Base-by-base conservation (phyloP, 2,797 vertebrate genomes). In the Gymnocypris eckloni region DNA sequence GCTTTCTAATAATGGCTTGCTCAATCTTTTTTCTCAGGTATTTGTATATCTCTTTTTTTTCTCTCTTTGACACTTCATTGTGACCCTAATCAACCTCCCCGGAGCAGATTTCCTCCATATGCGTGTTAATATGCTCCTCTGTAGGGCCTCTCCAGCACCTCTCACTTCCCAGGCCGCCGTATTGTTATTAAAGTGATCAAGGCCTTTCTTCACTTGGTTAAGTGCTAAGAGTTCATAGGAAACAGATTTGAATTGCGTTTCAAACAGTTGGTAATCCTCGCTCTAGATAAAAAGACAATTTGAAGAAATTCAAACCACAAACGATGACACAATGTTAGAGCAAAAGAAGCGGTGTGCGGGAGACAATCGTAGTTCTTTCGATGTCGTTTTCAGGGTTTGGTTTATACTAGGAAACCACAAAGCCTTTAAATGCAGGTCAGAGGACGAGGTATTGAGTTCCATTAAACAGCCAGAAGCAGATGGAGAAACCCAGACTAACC, bases 121-220 rank as follows among this genome's bases (percentile, higher is more conserved):
- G 90, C 90, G 90, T 88, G 91, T 92, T 93, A 90, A 94, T 85
- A 85, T 67, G 52, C 75, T 79, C 50, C 33, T 79, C 59, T 86
- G 71, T 86, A 66, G 43, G 39, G 43, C 81, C 87, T 70, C 75
- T 70, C 66, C 50, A 76, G 92, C 90, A 78, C 92, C 90, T 88
- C 91, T 92, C 90, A 92, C 92, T 93, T 93, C 92, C 90, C 86
- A 91, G 73, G 90, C 94, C 92, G 88, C 92, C 91, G 91, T 91
- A 94, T 93, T 93, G 92, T 93, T 93, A 95, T 95, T 95, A 95
- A 95, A 95, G 93, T 93, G 95, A 96, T 96, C 95, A 95, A 93
- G 88, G 93, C 91, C 91, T 90, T 94, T 93, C 91, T 90, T 86
- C 81, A 92, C 91, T 90, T 90, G 92, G 93, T 94, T 93, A 93